A percentile compares a stretch with the other conserved stretches of the same genome.
Evolutionary conservation across 1,140 invertebrate species (phyloP).

Genomic region (Bombus superbus): DNA sequence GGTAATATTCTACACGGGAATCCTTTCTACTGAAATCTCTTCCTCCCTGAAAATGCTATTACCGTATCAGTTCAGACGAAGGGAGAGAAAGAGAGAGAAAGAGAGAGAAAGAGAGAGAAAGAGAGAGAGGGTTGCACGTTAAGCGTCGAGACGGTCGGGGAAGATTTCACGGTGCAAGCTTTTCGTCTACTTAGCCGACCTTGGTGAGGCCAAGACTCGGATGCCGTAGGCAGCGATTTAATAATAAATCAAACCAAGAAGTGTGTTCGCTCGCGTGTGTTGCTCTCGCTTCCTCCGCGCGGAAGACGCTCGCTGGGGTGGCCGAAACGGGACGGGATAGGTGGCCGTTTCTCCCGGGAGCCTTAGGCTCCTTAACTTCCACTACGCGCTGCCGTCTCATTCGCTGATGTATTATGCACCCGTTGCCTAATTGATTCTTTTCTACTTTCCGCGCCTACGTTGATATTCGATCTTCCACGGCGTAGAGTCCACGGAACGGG

Average conservation of each 20-base stretch:
- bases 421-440: conserved; percentile 77
- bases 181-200: conserved; percentile 53
- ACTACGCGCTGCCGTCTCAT: conserved; percentile 66
- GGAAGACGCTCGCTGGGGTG: conserved; percentile 57
- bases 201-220: conserved; percentile 50
- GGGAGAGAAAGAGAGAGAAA: background rate
- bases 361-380: conserved; percentile 76
- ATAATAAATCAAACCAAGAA: conserved; percentile 80
- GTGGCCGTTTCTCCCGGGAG: conserved; percentile 75
- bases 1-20: conserved; percentile 59
- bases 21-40: conserved; percentile 58
- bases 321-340: conserved; percentile 55
- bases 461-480: conserved; percentile 12
- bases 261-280: conserved; percentile 34
- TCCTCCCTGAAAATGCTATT: conserved; percentile 59
- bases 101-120: background rate
- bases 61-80: conserved; percentile 51
- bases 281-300: conserved; percentile 75
- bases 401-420: conserved; percentile 77
- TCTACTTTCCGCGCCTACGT: conserved; percentile 22
- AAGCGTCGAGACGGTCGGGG: conserved; percentile 32
- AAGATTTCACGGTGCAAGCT: conserved; percentile 57
- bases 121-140: background rate
- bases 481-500: background rate
- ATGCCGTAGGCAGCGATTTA: conserved; percentile 63